Conservation (phyloP, 2,113 vertebrate species). For the Podarcis muralis region DNA sequence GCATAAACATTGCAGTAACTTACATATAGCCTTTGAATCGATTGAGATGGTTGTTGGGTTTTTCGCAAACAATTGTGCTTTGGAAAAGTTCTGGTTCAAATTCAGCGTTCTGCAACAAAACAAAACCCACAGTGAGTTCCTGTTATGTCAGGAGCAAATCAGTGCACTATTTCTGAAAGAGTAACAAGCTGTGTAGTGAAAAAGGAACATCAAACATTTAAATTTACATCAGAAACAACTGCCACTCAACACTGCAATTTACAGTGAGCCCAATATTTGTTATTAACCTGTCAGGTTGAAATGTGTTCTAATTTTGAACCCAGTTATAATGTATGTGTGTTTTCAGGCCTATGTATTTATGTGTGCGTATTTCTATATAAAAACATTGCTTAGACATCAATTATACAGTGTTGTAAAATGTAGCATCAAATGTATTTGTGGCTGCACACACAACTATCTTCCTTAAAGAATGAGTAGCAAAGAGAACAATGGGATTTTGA, state of each 20-base stretch:
- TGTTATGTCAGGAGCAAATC: not conserved
- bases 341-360: not conserved
- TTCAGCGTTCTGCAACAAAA: slow-evolving; percentile 63
- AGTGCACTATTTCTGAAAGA: not conserved
- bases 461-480: not conserved
- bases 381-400: not conserved
- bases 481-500: not conserved
- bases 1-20: slow-evolving; percentile 58
- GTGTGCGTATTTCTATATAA: slow-evolving; percentile 1
- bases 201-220: slow-evolving; percentile 1
- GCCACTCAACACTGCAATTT: not conserved
- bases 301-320: slow-evolving; percentile 5
- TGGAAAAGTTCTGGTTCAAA: slow-evolving; percentile 83
- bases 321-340: not conserved
- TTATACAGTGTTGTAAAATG: not conserved
- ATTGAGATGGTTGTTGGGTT: slow-evolving; percentile 88
- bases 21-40: slow-evolving; percentile 91
- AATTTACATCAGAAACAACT: not conserved
- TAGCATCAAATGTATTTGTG: not conserved
- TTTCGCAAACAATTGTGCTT: slow-evolving; percentile 86
- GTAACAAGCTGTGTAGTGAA: not conserved
- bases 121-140: slow-evolving; percentile 12
- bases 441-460: not conserved
- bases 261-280: not conserved
- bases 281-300: not conserved